A percentile compares a stretch with the other conserved stretches of the same genome.
phyloP scores from a whole-genome alignment of 2,888 invertebrate genomes.

The Pilophorus perplexus region DNA sequence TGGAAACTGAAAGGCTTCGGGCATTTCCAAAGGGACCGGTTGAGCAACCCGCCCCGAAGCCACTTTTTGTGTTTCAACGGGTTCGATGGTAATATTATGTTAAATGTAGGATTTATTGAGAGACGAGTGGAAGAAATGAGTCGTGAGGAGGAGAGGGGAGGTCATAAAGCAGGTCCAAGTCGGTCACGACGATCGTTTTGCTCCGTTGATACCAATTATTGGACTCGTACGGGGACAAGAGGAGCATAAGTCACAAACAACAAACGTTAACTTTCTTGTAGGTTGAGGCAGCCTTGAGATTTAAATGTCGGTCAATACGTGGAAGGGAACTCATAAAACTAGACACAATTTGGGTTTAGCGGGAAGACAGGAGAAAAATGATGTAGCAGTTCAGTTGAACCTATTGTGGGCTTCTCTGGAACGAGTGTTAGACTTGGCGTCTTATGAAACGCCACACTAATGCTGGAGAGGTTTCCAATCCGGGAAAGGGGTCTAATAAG shows the following conservation, averaged over 20 bases:
- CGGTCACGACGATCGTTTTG: constrained; percentile 23
- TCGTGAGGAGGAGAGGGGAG: neutral
- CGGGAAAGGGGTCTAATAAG: no score
- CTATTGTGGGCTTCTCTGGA: no score
- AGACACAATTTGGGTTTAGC: no score
- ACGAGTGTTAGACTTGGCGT: no score
- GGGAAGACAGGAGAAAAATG: no score
- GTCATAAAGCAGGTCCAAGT: constrained; percentile 13
- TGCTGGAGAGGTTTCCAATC: no score
- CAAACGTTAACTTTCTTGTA: no score
- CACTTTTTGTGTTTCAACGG: constrained; percentile 16
- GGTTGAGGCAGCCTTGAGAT: no score
- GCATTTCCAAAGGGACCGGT: constrained; percentile 14
- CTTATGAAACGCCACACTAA: no score
- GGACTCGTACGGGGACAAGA: constrained; percentile 9
- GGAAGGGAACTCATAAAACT: no score
- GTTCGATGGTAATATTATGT: constrained; percentile 33
- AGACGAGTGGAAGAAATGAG: constrained; percentile 5
- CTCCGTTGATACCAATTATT: constrained; percentile 24
- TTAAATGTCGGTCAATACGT: no score
- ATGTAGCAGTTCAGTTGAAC: no score
- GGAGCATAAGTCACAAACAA: constrained; percentile 26
- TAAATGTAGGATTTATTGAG: constrained; percentile 31
- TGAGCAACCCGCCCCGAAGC: constrained; percentile 22
- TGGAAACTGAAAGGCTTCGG: neutral